Evolutionary conservation across 1,140 invertebrate species (phyloP), one percentile per base, ranked within the genome.

Genomic region (Drosophila sturtevanti): DNA sequence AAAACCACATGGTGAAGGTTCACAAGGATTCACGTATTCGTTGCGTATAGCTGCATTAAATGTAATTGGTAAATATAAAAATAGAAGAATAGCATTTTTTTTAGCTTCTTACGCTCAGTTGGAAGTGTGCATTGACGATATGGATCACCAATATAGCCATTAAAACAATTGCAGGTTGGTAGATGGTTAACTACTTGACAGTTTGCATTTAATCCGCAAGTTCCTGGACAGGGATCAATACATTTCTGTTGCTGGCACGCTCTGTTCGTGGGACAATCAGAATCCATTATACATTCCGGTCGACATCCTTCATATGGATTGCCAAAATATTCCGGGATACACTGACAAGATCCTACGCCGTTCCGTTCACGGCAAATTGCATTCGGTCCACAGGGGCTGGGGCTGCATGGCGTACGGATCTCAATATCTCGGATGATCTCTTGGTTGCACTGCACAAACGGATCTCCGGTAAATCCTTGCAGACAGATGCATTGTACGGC

Each of bases 251-350:
- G 93, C 59, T 95, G 93, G 79, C 95, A 96, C 14, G 95, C 95
- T 75, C 92, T 94, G 81, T 95, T 95, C 14, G 95, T 93, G 7
- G 95, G 92, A 81, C 95, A 96, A 78, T 96, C 95, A 2, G 94
- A 93, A 82, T 95, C 94, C 0, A 94, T 86, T 4, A 94, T 85
- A 79, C 95, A 95, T 89, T 95, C 95, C 4, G 95, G 94, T 79
- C 95, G 92, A 89, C 95, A 96, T 14, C 95, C 95, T 82, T 95
- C 94, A 73, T 96, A 96, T 3, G 96, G 96, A 93, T 97, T 96
- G 44, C 96, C 96, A 75, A 95, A 94, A 80, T 96, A 96, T 31
- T 95, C 94, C 1, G 94, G 92, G 11, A 95, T 90, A 90, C 96
- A 97, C 52, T 94, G 93, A 87, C 96, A 97, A 34, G 95, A 93